Evolutionary conservation across 1,140 invertebrate species (phyloP), one percentile per base, ranked within the genome.

Genomic region (Ostrea denselamellosa): DNA sequence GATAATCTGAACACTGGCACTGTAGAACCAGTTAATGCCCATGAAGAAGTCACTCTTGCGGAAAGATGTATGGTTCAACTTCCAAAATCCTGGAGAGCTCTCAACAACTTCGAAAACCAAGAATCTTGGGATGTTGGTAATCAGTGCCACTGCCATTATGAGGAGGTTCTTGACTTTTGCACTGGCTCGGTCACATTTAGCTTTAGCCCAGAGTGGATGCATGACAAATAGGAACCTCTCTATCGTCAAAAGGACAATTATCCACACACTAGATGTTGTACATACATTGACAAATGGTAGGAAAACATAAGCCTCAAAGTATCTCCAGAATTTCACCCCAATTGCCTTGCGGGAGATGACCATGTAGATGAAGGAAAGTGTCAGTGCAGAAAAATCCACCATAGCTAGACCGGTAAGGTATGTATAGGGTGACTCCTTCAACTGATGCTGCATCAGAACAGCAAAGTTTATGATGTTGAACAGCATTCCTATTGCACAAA

Each of bases 401-500:
- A 91, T 86, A 8, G 94, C 93, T 56, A 94, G 91, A 71, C 91
- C 92, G 1, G 91, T 92, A 9, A 94, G 91, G 87, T 94, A 94
- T 14, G 92, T 93, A 88, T 94, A 94, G 2, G 94, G 93, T 3
- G 94, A 94, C 83, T 93, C 91, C 83, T 93, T 93, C 56, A 94
- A 89, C 52, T 90, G 88, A 34, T 88, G 90, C 12, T 92, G 91
- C 54, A 92, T 92, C 10, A 94, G 89, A 62, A 94, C 93, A 52
- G 91, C 83, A 34, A 94, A 88, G 86, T 94, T 94, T 0, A 94
- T 84, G 17, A 93, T 89, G 85, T 94, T 94, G 22, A 92, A 92
- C 10, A 93, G n/a, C 82, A 94, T 93, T 7, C 94, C 94, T 87
- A 93, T 92, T 12, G 90, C 85, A 85, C 93, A 94, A 10, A 94